Evolutionary conservation across 2,113 vertebrate species (phyloP).

Genomic region (Phodopus roborovskii): DNA sequence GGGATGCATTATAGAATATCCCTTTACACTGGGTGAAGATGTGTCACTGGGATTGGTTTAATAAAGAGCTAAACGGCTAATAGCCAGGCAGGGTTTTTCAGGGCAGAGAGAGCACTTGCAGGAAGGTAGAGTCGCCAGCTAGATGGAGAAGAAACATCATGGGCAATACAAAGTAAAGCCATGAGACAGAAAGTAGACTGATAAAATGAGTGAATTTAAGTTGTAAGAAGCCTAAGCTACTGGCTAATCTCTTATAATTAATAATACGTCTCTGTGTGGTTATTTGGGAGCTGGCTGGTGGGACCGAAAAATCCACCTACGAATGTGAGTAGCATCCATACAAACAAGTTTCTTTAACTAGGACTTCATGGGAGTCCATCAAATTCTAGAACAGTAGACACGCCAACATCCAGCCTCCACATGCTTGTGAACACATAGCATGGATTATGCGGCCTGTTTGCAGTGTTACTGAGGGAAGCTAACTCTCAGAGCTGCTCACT

Average conservation of each 20-base stretch:
- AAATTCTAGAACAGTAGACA: conserved; percentile 89
- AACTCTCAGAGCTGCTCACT: too few relatives aligned
- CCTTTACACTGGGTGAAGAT: too few relatives aligned
- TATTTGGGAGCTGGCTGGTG: neutral
- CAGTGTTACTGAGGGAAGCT: neutral
- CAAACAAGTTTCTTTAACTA: conserved; percentile 86
- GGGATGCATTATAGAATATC: conserved; percentile 81
- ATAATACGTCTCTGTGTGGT: neutral
- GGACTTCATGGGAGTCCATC: conserved; percentile 87
- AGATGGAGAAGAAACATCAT: neutral
- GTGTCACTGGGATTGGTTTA: too few relatives aligned
- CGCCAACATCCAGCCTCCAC: conserved; percentile 86
- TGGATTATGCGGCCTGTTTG: neutral
- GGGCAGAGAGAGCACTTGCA: too few relatives aligned
- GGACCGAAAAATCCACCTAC: neutral
- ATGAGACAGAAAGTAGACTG: neutral
- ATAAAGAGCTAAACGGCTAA: too few relatives aligned
- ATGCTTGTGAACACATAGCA: conserved; percentile 29
- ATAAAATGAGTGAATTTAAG: neutral
- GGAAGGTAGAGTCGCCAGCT: too few relatives aligned
- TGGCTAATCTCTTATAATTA: neutral
- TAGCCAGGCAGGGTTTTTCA: too few relatives aligned
- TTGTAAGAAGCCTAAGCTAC: neutral
- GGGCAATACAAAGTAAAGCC: neutral
- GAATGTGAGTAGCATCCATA: conserved; percentile 88